These are phyloP conservation scores for Margarornis squamiger DNA, from an alignment of 2,797 vertebrate genomes.

Conservation along the genomic window DNA sequence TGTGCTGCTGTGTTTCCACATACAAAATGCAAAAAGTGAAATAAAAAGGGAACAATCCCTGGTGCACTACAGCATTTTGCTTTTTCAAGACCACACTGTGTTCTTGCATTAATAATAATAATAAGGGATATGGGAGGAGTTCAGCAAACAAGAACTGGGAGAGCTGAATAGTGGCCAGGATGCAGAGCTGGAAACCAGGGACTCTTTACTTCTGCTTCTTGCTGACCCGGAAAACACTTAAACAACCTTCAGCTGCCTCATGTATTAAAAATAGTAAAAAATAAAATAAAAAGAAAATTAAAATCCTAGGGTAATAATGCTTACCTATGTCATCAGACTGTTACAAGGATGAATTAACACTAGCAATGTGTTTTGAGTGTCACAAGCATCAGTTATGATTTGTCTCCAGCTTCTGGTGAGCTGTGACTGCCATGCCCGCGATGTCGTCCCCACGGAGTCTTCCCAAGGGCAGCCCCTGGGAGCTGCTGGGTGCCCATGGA, in stretches of 20 bases:
- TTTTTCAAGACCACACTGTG: background rate
- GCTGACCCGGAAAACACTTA: background rate
- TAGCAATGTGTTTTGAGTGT: background rate
- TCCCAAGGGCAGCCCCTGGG: accelerated
- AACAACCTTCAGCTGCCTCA: background rate
- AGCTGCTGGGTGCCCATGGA: background rate
- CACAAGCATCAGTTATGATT: background rate
- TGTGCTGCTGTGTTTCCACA: background rate
- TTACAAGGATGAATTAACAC: background rate
- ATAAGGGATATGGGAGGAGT: background rate
- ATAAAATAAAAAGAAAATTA: background rate
- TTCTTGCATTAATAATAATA: background rate
- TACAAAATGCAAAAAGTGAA: background rate
- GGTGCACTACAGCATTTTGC: background rate
- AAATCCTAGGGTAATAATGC: background rate
- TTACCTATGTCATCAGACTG: background rate
- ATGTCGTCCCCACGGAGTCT: accelerated
- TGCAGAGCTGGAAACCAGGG: background rate
- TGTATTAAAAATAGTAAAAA: background rate
- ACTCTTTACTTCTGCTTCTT: background rate
- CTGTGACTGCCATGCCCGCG: too few relatives aligned
- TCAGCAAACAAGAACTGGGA: background rate
- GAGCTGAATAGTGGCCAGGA: background rate
- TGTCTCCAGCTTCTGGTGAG: background rate
- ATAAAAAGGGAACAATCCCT: background rate